Evolutionary conservation across 2,888 invertebrate genomes (phyloP).

Genomic region (Hymenopus coronatus): DNA sequence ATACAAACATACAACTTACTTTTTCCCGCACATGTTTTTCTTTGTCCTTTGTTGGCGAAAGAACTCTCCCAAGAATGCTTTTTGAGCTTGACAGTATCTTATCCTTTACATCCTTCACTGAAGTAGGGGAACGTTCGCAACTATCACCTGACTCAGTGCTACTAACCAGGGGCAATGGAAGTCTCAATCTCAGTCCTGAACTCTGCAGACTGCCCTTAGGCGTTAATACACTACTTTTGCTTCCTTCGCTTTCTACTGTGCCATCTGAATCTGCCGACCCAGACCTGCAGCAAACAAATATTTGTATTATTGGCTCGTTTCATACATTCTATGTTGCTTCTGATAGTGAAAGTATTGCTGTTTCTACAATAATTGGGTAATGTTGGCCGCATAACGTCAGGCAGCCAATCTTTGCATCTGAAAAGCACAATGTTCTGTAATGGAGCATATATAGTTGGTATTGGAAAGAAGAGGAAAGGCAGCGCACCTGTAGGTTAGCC

Average conservation of each 20-base stretch:
- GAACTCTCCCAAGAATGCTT: conserved; percentile 69
- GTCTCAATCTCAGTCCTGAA: conserved; percentile 35
- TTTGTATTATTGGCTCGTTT: neutral
- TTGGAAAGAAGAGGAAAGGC: too few relatives aligned
- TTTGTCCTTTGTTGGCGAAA: conserved; percentile 72
- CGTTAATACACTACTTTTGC: conserved; percentile 15
- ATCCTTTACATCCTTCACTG: conserved; percentile 68
- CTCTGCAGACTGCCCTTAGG: conserved; percentile 24
- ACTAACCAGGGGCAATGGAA: conserved; percentile 30
- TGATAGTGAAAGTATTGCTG: too few relatives aligned
- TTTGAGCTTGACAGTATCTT: conserved; percentile 68
- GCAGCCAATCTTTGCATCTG: too few relatives aligned
- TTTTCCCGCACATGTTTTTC: conserved; percentile 56
- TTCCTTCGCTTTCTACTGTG: conserved; percentile 24
- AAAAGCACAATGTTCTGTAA: too few relatives aligned
- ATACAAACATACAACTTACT: conserved; percentile 38
- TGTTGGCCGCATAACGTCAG: too few relatives aligned
- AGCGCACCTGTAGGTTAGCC: too few relatives aligned
- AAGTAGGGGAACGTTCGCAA: conserved; percentile 50
- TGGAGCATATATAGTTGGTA: too few relatives aligned
- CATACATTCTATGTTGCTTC: too few relatives aligned
- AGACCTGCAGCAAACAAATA: conserved; percentile 40
- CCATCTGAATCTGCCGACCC: conserved; percentile 36
- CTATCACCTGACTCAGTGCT: conserved; percentile 47
- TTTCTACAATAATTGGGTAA: too few relatives aligned